Evolutionary conservation across 2,113 vertebrate species (phyloP).

Genomic region (Stomatorhinus ivindoensis): DNA sequence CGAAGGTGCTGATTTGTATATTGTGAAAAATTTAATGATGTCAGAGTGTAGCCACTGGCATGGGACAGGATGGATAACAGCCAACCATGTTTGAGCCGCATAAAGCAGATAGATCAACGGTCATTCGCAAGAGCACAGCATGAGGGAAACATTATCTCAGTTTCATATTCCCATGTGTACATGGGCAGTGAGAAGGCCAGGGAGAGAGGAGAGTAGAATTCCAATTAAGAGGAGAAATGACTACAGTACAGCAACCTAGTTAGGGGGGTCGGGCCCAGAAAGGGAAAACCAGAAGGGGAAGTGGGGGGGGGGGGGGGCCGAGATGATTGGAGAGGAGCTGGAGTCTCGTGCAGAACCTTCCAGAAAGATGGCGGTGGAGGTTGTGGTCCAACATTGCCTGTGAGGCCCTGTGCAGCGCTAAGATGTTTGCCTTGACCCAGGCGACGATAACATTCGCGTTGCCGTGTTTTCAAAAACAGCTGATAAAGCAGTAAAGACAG

Average conservation of each 20-base stretch:
- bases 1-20: not conserved
- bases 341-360: not conserved
- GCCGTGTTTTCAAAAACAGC: not conserved
- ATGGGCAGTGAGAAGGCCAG: not conserved
- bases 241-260: constrained; percentile 29
- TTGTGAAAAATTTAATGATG: constrained; percentile 1
- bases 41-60: not conserved
- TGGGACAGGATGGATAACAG: not conserved
- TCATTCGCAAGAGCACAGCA: not conserved
- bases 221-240: constrained; percentile 19
- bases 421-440: not conserved
- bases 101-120: not conserved
- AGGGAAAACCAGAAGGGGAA: constrained; percentile 4
- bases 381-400: not conserved
- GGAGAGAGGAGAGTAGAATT: not conserved
- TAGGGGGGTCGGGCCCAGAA: constrained; percentile 32
- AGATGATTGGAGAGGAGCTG: constrained; percentile 13
- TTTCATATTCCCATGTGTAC: constrained; percentile 1
- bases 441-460: not conserved
- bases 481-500: not conserved
- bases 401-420: not conserved
- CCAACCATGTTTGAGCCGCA: not conserved
- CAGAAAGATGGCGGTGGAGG: not conserved
- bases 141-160: not conserved
- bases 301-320: not conserved